Percentiles rank a stretch among this genome's conserved stretches.
Evolutionary conservation across 2,888 invertebrate genomes (phyloP).

Genomic region (Zelleria hepariella): DNA sequence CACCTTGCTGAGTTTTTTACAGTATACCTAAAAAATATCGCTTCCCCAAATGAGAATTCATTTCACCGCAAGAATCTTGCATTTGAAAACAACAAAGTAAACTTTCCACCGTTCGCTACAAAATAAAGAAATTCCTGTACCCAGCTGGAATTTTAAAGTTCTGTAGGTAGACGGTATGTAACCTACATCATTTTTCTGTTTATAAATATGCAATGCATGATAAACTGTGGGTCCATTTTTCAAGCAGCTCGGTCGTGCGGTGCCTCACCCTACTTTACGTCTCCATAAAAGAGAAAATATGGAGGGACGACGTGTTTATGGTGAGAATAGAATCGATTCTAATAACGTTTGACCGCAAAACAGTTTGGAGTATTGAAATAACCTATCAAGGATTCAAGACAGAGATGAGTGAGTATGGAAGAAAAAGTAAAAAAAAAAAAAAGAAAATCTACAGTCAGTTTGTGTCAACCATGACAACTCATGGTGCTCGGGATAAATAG

Average conservation of each 20-base stretch:
- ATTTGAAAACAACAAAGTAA: not conserved
- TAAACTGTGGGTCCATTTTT: not conserved
- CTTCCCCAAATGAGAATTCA: not conserved
- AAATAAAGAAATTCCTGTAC: too few relatives aligned
- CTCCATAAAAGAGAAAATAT: not conserved
- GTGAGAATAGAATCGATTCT: not conserved
- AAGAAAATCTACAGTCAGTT: too few relatives aligned
- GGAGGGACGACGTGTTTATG: not conserved
- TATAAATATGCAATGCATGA: not conserved
- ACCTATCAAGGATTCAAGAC: too few relatives aligned
- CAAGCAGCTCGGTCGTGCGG: not conserved
- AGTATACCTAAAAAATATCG: not conserved
- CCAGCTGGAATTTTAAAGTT: too few relatives aligned
- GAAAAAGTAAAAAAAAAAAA: too few relatives aligned
- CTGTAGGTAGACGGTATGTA: not conserved
- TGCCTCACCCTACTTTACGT: not conserved
- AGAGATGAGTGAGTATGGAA: too few relatives aligned
- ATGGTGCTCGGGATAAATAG: too few relatives aligned
- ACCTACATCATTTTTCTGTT: not conserved
- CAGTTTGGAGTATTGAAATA: not conserved
- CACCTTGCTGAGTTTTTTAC: not conserved
- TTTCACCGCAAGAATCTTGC: not conserved
- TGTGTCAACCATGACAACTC: too few relatives aligned
- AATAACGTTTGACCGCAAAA: not conserved
- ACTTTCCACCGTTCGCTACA: not conserved